Base-by-base conservation (phyloP, 37 sponge, comb jelly and placozoan genomes). In the Amphimedon queenslandica region DNA sequence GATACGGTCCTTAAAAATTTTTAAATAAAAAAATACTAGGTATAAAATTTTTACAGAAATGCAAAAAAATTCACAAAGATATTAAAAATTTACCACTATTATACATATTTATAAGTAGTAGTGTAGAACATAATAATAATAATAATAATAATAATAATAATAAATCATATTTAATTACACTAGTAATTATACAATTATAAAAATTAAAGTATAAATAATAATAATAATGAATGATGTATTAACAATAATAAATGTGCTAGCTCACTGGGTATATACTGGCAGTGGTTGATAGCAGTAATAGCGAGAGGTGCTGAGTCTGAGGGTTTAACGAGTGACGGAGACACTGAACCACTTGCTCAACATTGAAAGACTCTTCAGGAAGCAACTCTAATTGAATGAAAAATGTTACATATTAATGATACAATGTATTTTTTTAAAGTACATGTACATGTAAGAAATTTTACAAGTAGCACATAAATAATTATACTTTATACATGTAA, bases 311-410 rank as follows among this genome's bases (percentile, higher is more conserved):
- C 29, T 94, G 94, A 20, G 88, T 90, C 42, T 82, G 92, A 53
- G 92, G 83, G 34, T 53, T 86, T 38, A 63, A 51, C 0, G 90
- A 83, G 55, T 72, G 42, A 18, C 90, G 78, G 47, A 96, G 58
- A 67, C 90, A 89, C 77, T 89, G 79, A 20, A 88, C 90, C 42
- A 89, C 78, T 43, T 82, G 78, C 39, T 96, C 94, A 60, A 96
- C 83, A 64, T 89, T 89, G 82, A 88, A 88, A 77, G 75, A 70
- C 37, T 60, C 68, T 63, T 89, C 96, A n/a, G 64, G 64, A 5
- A 92, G 73, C 23, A 47, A 13, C 8, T 47, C 53, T 47, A 47
- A n/a, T n/a, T n/a, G n/a, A n/a, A n/a, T n/a, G n/a, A n/a, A n/a
- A n/a, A n/a, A n/a, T n/a, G n/a, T n/a, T n/a, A n/a, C n/a, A n/a